phyloP scores from a whole-genome alignment of 1,140 invertebrate species.

The Nephotettix cincticeps region DNA sequence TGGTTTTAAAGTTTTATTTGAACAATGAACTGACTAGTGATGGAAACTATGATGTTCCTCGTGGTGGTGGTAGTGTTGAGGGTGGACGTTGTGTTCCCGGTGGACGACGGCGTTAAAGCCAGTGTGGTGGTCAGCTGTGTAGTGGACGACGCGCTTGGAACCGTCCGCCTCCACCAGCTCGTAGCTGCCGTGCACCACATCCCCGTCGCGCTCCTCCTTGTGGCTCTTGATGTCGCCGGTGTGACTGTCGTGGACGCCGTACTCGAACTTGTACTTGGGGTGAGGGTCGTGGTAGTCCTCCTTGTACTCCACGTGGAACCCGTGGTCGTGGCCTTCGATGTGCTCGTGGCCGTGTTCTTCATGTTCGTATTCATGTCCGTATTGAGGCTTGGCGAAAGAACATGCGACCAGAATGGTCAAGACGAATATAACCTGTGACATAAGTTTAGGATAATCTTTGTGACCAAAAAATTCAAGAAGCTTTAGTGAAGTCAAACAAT shows the following conservation, averaged over 20 bases:
- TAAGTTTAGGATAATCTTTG: too few relatives aligned
- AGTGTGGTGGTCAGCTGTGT: conserved; percentile 22
- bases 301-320: conserved; percentile 47
- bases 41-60: too few relatives aligned
- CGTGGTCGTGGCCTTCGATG: conserved; percentile 46
- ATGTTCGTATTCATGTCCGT: conserved; percentile 53
- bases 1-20: too few relatives aligned
- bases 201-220: conserved; percentile 44
- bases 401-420: background rate
- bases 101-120: conserved; percentile 18
- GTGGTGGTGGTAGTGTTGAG: background rate
- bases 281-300: conserved; percentile 51
- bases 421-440: background rate
- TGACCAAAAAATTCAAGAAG: too few relatives aligned
- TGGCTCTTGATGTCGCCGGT: conserved; percentile 44
- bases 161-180: conserved; percentile 41
- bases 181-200: conserved; percentile 44
- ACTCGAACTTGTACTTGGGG: conserved; percentile 41
- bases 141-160: conserved; percentile 34
- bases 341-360: conserved; percentile 52
- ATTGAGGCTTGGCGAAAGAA: conserved; percentile 43
- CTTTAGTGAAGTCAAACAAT: too few relatives aligned
- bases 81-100: conserved; percentile 25
- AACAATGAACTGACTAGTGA: too few relatives aligned
- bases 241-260: conserved; percentile 40